Base-by-base conservation (phyloP, 2,797 vertebrate species). In the Sus cebifrons region DNA sequence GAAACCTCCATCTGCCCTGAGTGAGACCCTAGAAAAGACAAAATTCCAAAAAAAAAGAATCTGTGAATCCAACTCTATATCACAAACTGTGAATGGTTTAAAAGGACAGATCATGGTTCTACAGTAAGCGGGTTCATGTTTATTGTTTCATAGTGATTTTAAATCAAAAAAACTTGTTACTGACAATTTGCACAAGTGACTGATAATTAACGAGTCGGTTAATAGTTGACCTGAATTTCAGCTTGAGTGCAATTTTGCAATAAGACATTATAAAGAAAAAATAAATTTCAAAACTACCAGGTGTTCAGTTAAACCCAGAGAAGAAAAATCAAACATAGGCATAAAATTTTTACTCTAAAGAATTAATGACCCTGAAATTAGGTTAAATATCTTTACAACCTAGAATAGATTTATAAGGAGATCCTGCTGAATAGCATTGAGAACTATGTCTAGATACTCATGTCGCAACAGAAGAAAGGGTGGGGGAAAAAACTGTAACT, bases 121-220 rank as follows among this genome's bases (percentile, higher is more conserved):
- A 65, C 36, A 60, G 71, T n/a, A 85, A 78, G 83, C 8, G 15
- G 78, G 6, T 12, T 70, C 25, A 3, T 73, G n/a, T 83, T 91
- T 91, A 79, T 85, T 93, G 5, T 79, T 86, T 89, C 86, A 86
- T n/a, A 62, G 11, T 83, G 44, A n/a, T 54, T 54, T 14, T 67
- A 81, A 79, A 36, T 68, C 36, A 84, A 13, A 62, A 81, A 86
- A 73, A 20, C 3, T 68, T 1, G 0, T 54, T 88, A 18, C 73
- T 58, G 20, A 74, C 62, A 74, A 40, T 67, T 82, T 91, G 54
- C 11, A 60, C 73, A 56, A 83, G 11, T 6, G 60, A 21, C 2
- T 36, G 36, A 90, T 56, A 44, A 77, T 49, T 20, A 29, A 16
- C 16, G 21, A 32, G 2, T 7, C 11, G 78, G 18, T 65, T 81